phyloP scores from a whole-genome alignment of 2,888 invertebrate species.

The Pammene fasciana region DNA sequence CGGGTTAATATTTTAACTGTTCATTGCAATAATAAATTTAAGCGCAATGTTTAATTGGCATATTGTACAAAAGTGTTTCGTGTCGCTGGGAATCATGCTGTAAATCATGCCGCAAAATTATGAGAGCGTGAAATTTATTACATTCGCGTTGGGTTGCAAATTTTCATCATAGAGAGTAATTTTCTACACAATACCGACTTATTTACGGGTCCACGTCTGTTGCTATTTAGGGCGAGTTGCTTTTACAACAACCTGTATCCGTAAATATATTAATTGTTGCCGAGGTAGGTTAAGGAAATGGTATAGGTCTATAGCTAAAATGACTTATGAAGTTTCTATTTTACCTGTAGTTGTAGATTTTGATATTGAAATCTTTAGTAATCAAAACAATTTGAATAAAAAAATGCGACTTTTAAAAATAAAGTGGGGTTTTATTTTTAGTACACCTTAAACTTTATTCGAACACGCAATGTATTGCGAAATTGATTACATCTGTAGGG shows the following conservation, averaged over 20 bases:
- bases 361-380: no score
- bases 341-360: no score
- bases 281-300: no score
- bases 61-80: constrained; percentile 62
- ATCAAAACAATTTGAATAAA: no score
- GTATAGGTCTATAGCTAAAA: no score
- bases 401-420: no score
- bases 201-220: constrained; percentile 36
- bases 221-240: constrained; percentile 18
- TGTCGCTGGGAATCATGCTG: constrained; percentile 64
- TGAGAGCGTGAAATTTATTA: constrained; percentile 78
- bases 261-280: constrained; percentile 14
- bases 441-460: no score
- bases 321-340: no score
- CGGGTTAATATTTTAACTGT: constrained; percentile 20
- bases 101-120: constrained; percentile 76
- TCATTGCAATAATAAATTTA: constrained; percentile 49
- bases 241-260: constrained; percentile 21
- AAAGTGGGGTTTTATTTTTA: no score
- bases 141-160: constrained; percentile 73
- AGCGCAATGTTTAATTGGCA: constrained; percentile 62
- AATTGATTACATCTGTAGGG: no score
- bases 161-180: constrained; percentile 64
- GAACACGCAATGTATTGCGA: no score
- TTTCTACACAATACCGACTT: constrained; percentile 41